Conservation (phyloP, 1,140 invertebrate genomes). For the Drosophila micromelanica region DNA sequence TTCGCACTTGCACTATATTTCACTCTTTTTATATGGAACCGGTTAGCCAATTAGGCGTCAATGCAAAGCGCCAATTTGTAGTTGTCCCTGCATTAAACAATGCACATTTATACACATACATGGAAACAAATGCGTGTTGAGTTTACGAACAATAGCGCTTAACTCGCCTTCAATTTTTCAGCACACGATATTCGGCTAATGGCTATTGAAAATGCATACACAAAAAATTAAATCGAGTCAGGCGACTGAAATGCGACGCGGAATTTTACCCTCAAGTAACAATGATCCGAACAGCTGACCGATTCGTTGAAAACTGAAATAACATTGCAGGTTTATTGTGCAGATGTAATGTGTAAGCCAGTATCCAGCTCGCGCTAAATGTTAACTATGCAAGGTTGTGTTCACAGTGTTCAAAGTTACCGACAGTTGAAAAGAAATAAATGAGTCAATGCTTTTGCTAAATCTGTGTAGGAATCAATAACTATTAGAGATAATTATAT, state of each 20-base stretch:
- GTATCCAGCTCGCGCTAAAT: slow-evolving; percentile 7
- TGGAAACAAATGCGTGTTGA: slow-evolving; percentile 8
- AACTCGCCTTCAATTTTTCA: not conserved
- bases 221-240: slow-evolving; percentile 15
- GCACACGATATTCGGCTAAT: slow-evolving; percentile 8
- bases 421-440: too few species aligned
- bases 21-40: slow-evolving; percentile 21
- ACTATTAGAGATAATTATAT: too few species aligned
- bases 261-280: slow-evolving; percentile 21
- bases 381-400: not conserved
- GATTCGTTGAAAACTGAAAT: slow-evolving; percentile 38
- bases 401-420: too few species aligned
- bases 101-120: not conserved
- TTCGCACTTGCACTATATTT: slow-evolving; percentile 4
- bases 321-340: slow-evolving; percentile 3
- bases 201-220: slow-evolving; percentile 28
- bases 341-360: not conserved
- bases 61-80: slow-evolving; percentile 31
- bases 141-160: slow-evolving; percentile 12
- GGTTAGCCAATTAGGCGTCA: slow-evolving; percentile 19
- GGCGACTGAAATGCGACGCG: slow-evolving; percentile 10
- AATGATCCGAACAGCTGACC: slow-evolving; percentile 42
- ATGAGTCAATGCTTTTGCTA: too few species aligned
- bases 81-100: slow-evolving; percentile 1
- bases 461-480: too few species aligned